Evolutionary conservation across 2,888 invertebrate species (phyloP).

Genomic region (Ophion obscuratus): DNA sequence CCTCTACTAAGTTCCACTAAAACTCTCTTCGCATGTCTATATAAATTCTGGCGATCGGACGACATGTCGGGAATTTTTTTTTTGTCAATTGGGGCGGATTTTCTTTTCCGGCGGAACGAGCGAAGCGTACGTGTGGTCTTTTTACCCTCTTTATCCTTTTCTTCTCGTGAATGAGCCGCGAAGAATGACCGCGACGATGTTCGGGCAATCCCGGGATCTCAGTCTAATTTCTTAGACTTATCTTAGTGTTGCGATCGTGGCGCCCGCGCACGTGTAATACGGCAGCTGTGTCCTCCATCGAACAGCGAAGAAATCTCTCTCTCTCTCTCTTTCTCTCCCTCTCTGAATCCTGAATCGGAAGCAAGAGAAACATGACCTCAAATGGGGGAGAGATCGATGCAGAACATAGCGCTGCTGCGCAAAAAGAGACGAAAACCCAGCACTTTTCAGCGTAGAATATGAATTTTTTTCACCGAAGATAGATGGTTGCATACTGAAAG

Average conservation of each 20-base stretch:
- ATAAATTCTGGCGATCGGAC: conserved; percentile 58
- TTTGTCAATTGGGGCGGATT: conserved; percentile 80
- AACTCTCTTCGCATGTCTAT: conserved; percentile 57
- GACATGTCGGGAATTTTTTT: conserved; percentile 41
- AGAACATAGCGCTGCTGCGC: no score
- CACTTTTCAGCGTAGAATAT: no score
- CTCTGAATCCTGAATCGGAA: not conserved
- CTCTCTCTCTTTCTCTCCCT: not conserved
- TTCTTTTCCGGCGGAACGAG: conserved; percentile 63
- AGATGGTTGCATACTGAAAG: no score
- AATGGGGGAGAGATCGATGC: no score
- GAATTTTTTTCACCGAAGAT: no score
- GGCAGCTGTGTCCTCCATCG: conserved; percentile 62
- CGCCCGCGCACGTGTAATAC: conserved; percentile 68
- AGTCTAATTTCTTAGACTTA: conserved; percentile 81
- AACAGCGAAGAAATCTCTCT: conserved; percentile 34
- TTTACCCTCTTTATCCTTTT: conserved; percentile 37
- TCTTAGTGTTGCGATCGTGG: conserved; percentile 77
- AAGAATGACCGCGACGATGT: conserved; percentile 45
- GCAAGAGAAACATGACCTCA: no score
- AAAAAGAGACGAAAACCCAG: no score
- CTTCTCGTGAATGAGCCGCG: conserved; percentile 65
- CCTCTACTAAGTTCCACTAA: conserved; percentile 49
- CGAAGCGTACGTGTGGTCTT: conserved; percentile 24
- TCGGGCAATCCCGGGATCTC: conserved; percentile 61